Conservation (phyloP, 2,113 vertebrate species). For the Cyanoderma ruficeps region DNA sequence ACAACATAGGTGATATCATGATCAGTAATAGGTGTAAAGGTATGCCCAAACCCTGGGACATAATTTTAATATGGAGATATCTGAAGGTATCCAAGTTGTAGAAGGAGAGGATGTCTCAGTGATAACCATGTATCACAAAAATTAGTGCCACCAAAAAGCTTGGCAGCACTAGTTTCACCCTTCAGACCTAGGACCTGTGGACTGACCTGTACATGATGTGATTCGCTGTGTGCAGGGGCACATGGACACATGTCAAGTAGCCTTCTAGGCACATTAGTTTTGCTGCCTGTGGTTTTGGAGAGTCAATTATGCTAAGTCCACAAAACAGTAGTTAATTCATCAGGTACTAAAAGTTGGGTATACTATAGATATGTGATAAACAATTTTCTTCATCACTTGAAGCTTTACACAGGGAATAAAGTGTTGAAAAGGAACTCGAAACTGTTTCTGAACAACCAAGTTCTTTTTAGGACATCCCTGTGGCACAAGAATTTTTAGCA, state of each 20-base stretch:
- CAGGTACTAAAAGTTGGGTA: background rate
- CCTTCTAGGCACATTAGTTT: background rate
- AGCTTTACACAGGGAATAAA: background rate
- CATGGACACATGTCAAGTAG: fast-evolving
- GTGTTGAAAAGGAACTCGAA: background rate
- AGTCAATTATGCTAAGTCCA: background rate
- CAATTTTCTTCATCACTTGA: background rate
- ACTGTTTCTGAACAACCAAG: background rate
- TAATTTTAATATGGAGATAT: background rate
- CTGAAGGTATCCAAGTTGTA: background rate
- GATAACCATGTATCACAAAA: background rate
- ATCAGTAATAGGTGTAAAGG: background rate
- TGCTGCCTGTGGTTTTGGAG: background rate
- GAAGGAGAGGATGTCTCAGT: fast-evolving
- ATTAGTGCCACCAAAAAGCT: background rate
- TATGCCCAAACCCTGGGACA: background rate
- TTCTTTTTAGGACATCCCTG: background rate
- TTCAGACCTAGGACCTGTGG: background rate
- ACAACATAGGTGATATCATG: background rate
- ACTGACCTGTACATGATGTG: background rate
- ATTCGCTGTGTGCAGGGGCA: background rate
- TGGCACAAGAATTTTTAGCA: background rate
- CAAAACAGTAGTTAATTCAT: background rate
- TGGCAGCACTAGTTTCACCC: background rate
- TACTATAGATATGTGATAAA: background rate